Evolutionary conservation across 2,888 invertebrate species (phyloP), one percentile per base, ranked within the genome.

Genomic region (Lasioglossum morio): DNA sequence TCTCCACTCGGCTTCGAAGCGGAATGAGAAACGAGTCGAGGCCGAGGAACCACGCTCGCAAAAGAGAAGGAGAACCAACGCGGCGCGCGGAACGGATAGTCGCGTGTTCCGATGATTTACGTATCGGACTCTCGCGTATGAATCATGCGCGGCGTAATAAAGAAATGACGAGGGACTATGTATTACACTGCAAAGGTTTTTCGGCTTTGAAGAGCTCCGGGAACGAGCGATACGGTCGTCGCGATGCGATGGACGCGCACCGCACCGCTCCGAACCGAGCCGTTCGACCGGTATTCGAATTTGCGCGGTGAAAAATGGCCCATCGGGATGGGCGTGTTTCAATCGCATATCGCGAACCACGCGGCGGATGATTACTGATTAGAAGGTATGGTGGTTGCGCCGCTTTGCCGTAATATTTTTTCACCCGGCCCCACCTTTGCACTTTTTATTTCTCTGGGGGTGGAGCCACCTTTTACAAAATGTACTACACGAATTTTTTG

Each of bases 51-150:
- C 86, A 87, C 82, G 77, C 72, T 82, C 81, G 46, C 27, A 23
- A 72, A 19, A 34, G 70, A 43, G 70, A 43, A 70, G 14, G 81
- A 79, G 86, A 87, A 82, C 73, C 74, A 87, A 48, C 90, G 14
- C 30, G 14, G 60, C 27, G 30, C 66, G 72, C 78, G 81, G 73
- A 86, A 86, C 88, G 88, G 85, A 85, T 83, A 81, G 90, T 88
- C 90, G 90, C 86, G 85, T 88, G 87, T 84, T 85, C 87, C 88
- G 85, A 91, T 92, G 90, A 92, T 92, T 92, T 91, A 92, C 91
- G 90, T 85, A 88, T 88, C 85, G 85, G 86, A 73, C 82, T 84
- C 83, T 83, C 48, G 81, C 82, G 86, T 84, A 91, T 89, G 91
- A 89, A 90, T 88, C 89, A 87, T 87, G 77, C 80, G 88, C 79